Conservation (phyloP, 1,140 invertebrate species). For the Drosophila pandora region DNA sequence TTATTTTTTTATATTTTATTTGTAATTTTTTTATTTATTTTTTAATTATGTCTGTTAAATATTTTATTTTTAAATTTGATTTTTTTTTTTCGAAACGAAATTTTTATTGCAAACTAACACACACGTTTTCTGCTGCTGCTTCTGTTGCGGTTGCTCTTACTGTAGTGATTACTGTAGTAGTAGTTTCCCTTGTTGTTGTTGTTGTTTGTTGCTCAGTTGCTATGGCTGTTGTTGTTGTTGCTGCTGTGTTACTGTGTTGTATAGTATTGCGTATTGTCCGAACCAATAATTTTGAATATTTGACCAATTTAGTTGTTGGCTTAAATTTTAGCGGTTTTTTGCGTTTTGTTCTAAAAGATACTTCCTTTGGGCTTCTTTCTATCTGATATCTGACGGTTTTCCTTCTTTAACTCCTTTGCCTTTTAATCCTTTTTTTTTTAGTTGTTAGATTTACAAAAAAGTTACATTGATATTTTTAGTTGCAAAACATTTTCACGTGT, state of each 20-base stretch:
- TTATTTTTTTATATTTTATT: conserved; percentile 47
- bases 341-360: conserved; percentile 52
- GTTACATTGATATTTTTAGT: conserved; percentile 68
- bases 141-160: conserved; percentile 44
- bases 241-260: conserved; percentile 68
- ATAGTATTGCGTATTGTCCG: conserved; percentile 82
- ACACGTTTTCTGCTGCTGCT: conserved; percentile 65
- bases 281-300: conserved; percentile 83
- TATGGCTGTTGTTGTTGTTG: conserved; percentile 46
- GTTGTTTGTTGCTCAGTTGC: conserved; percentile 30
- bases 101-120: conserved; percentile 84
- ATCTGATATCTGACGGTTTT: conserved; percentile 35
- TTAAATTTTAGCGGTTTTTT: conserved; percentile 79
- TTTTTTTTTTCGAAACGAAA: conserved; percentile 76
- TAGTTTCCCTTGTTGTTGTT: conserved; percentile 20
- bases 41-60: conserved; percentile 26
- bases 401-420: not conserved
- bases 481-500: conserved; percentile 52
- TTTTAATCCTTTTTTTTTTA: not conserved
- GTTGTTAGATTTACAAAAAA: conserved; percentile 37
- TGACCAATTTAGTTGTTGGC: conserved; percentile 78
- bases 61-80: conserved; percentile 47
- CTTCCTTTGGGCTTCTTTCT: conserved; percentile 46
- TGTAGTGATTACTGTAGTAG: conserved; percentile 41
- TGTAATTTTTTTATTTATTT: conserved; percentile 49